Conservation (phyloP, 2,888 invertebrate species). For the Hyposoter didymator region DNA sequence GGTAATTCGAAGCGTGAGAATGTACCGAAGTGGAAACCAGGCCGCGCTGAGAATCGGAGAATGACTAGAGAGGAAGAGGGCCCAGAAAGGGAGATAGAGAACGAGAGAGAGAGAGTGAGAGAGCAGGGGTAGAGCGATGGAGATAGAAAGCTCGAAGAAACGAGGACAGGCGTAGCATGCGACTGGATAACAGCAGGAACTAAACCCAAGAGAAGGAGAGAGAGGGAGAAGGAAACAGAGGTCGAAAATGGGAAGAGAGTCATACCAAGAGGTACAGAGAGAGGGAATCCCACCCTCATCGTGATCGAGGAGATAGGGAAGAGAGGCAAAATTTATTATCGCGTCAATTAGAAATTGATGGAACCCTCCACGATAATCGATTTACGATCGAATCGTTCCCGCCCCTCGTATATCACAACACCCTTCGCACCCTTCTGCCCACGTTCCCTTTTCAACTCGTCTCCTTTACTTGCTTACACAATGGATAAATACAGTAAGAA, state of each 20-base stretch:
- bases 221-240: conserved; percentile 26
- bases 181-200: conserved; percentile 12
- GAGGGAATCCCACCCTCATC: conserved; percentile 53
- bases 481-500: conserved; percentile 31
- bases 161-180: conserved; percentile 24
- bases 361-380: conserved; percentile 78
- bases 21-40: conserved; percentile 60
- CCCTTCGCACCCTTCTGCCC: neutral
- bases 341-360: conserved; percentile 81
- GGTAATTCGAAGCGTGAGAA: conserved; percentile 65
- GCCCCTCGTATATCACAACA: conserved; percentile 42
- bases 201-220: conserved; percentile 13
- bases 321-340: conserved; percentile 78
- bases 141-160: conserved; percentile 44
- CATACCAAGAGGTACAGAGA: conserved; percentile 22
- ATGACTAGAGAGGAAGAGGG: conserved; percentile 9
- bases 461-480: conserved; percentile 52
- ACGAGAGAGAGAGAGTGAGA: neutral
- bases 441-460: conserved; percentile 39
- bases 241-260: conserved; percentile 20
- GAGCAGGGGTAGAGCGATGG: neutral
- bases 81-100: neutral
- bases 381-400: conserved; percentile 62
- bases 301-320: conserved; percentile 61
- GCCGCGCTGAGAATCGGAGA: conserved; percentile 40